These are phyloP conservation scores for Zoanthus sociatus DNA, from an alignment of 92 coral and sea anemone genomes.

Conservation along the genomic window DNA sequence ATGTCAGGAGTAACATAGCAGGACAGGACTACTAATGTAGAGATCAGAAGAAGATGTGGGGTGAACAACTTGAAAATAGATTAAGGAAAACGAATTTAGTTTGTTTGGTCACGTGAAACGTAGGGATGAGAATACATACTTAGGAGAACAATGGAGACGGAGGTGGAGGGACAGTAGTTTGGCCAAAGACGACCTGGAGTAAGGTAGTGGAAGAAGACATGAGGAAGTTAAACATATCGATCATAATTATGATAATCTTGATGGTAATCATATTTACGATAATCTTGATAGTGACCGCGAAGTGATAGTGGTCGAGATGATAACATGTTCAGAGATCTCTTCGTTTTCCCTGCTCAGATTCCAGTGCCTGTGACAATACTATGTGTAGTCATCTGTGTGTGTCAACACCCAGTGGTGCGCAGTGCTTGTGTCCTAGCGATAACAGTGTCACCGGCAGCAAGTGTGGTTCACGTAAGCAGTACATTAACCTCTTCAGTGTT, in stretches of 20 bases:
- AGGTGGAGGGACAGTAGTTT: too few relatives aligned
- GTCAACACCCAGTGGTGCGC: constrained; percentile 59
- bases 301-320: neutral
- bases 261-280: neutral
- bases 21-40: too few relatives aligned
- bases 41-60: too few relatives aligned
- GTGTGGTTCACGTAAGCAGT: constrained; percentile 65
- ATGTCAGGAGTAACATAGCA: too few relatives aligned
- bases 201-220: too few relatives aligned
- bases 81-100: too few relatives aligned
- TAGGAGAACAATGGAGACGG: too few relatives aligned
- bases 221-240: neutral
- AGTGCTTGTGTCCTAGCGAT: constrained; percentile 86
- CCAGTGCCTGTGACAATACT: constrained; percentile 62
- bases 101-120: too few relatives aligned
- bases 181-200: too few relatives aligned
- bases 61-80: too few relatives aligned
- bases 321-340: neutral
- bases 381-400: constrained; percentile 86
- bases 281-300: neutral
- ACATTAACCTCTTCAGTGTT: neutral
- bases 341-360: constrained; percentile 10
- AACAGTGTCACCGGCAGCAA: constrained; percentile 45
- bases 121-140: too few relatives aligned
- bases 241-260: neutral